These are phyloP conservation scores for Ericerus pela DNA, from an alignment of 1,140 invertebrate genomes.

Conservation along the genomic window DNA sequence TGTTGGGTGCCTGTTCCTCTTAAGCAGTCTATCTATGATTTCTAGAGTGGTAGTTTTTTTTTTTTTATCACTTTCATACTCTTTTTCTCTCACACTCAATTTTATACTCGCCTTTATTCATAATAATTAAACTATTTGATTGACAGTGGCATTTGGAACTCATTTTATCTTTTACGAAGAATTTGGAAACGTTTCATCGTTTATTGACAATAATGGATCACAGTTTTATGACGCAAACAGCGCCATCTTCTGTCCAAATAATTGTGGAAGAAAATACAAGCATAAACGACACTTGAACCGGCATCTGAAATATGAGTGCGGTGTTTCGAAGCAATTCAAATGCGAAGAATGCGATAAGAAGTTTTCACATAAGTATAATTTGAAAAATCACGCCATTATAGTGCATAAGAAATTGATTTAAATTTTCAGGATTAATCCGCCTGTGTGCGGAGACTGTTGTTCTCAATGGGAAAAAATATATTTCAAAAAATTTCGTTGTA, in stretches of 20 bases:
- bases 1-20: no score
- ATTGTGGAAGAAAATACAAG: slow-evolving; percentile 18
- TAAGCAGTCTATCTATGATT: no score
- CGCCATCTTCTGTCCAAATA: slow-evolving; percentile 13
- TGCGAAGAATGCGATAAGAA: slow-evolving; percentile 33
- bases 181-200: background rate
- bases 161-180: slow-evolving; percentile 1
- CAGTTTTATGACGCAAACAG: background rate
- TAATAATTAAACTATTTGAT: background rate
- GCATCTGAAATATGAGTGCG: slow-evolving; percentile 39
- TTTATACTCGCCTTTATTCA: background rate
- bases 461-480: no score
- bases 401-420: slow-evolving; percentile 10
- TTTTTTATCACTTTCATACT: no score
- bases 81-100: no score
- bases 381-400: slow-evolving; percentile 16
- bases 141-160: background rate
- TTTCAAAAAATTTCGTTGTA: no score
- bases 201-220: background rate
- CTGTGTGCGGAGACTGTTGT: no score
- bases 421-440: no score
- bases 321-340: slow-evolving; percentile 34
- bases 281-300: slow-evolving; percentile 35
- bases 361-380: slow-evolving; percentile 29
- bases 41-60: no score